phyloP scores from a whole-genome alignment of 2,888 invertebrate genomes.

The Panopea generosa region DNA sequence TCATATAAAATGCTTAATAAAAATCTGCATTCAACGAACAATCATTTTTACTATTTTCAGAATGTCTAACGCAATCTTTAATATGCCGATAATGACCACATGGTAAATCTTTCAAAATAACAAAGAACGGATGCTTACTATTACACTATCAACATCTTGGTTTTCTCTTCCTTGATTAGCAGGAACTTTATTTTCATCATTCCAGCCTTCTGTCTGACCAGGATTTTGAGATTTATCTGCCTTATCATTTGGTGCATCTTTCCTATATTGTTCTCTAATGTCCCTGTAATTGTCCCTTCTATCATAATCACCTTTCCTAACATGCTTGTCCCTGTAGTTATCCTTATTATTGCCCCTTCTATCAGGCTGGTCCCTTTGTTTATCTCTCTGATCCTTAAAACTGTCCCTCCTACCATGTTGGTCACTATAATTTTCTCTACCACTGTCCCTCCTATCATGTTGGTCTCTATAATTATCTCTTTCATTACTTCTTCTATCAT shows the following conservation, averaged over 20 bases:
- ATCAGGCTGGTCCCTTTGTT: conserved; percentile 16
- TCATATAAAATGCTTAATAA: too few species aligned
- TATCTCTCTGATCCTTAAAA: conserved; percentile 18
- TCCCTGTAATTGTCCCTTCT: conserved; percentile 32
- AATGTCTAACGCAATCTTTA: too few species aligned
- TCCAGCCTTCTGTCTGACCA: conserved; percentile 32
- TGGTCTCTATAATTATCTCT: conserved; percentile 14
- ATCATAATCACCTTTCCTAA: neutral
- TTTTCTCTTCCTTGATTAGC: conserved; percentile 14
- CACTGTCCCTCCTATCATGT: conserved; percentile 7
- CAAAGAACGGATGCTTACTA: neutral
- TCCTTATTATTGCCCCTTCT: conserved; percentile 6
- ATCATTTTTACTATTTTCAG: too few species aligned
- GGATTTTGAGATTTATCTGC: conserved; percentile 20
- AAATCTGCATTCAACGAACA: too few species aligned
- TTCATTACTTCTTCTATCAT: neutral
- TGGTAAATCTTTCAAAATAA: too few species aligned
- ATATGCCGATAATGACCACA: too few species aligned
- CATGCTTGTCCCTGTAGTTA: conserved; percentile 53
- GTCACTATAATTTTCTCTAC: neutral
- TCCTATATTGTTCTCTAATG: conserved; percentile 24
- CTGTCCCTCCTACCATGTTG: neutral
- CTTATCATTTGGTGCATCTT: conserved; percentile 5
- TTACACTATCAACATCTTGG: conserved; percentile 1
- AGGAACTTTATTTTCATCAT: conserved; percentile 38